Conservation (phyloP, 2,888 invertebrate species). For the Tolmerus cingulatus region DNA sequence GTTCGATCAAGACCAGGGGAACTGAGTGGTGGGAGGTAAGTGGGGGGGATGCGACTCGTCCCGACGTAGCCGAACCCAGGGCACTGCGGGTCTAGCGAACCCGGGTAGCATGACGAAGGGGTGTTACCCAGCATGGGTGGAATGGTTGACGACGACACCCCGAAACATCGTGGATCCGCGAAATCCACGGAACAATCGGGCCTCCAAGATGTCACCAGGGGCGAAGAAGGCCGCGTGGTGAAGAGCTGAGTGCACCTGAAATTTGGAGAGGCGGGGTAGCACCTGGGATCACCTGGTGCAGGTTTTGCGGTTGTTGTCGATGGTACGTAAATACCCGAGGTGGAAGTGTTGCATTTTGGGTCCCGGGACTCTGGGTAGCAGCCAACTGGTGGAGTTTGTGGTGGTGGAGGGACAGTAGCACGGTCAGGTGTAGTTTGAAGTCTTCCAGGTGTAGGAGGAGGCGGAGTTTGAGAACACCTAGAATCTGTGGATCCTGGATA, state of each 20-base stretch:
- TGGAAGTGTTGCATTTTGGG: background rate
- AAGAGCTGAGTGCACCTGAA: conserved; percentile 53
- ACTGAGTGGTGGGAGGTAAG: conserved; percentile 57
- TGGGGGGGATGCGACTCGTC: conserved; percentile 56
- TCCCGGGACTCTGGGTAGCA: background rate
- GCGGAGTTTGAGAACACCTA: background rate
- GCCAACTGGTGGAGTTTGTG: background rate
- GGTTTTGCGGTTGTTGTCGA: conserved; percentile 51
- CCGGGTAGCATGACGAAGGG: conserved; percentile 56
- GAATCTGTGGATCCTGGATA: conserved; percentile 20
- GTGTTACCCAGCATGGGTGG: conserved; percentile 50
- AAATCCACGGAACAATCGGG: conserved; percentile 63
- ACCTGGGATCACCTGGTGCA: background rate
- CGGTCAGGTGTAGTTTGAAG: background rate
- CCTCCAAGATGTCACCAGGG: conserved; percentile 25
- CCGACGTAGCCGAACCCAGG: conserved; percentile 58
- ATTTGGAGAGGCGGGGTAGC: conserved; percentile 48
- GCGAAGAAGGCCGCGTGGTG: conserved; percentile 41
- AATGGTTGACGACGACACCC: conserved; percentile 55
- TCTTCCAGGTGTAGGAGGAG: conserved; percentile 45
- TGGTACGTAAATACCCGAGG: too few relatives aligned
- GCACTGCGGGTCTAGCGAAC: conserved; percentile 60
- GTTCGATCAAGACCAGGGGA: conserved; percentile 55
- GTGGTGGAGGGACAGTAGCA: conserved; percentile 35
- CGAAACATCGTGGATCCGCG: conserved; percentile 61